Evolutionary conservation across 2,797 vertebrate species (phyloP), one percentile per base, ranked within the genome.

Genomic region (Diplodus sargus): DNA sequence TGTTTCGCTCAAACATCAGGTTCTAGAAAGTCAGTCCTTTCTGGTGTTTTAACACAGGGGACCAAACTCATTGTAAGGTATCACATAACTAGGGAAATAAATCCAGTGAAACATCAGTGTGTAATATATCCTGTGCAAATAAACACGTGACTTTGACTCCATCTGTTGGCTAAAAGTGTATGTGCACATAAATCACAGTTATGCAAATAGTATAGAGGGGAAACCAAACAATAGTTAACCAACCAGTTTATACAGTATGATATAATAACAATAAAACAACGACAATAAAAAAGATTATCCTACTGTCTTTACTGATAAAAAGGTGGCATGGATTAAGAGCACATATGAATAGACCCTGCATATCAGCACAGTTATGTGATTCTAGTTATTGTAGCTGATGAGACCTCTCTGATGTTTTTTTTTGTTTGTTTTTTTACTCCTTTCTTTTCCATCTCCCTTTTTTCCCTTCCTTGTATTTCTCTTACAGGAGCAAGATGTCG

Each of bases 101-200:
- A 63, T 53, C 13, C 18, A 71, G n/a, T 48, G 5, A 65, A 23
- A 16, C 18, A 23, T 48, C 22, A 6, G 8, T 4, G 11, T 9
- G 1, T 6, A 22, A 49, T 39, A 16, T 15, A 42, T 42, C 18
- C 8, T 25, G 16, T 30, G 30, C 25, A 64, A 12, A 28, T 14
- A n/a, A 62, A 51, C n/a, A 52, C 20, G 34, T 54, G 52, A 60
- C 49, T 77, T 59, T 72, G 66, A 76, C 87, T 22, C 87, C 87
- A 89, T 85, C 89, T 91, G 48, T 51, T 86, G 89, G 83, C n/a
- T 25, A 20, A 3, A 78, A 39, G 12, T 45, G 58, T 5, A 28
- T 10, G 18, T 34, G 45, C 25, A 63, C 14, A 54, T 8, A 12
- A 14, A 28, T n/a, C 13, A 56, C 15, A 43, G 10, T 45, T 45